Percentiles rank a stretch among this genome's conserved stretches.
Evolutionary conservation across 2,888 invertebrate species (phyloP).

Genomic region (Perizoma flavofasciatum): DNA sequence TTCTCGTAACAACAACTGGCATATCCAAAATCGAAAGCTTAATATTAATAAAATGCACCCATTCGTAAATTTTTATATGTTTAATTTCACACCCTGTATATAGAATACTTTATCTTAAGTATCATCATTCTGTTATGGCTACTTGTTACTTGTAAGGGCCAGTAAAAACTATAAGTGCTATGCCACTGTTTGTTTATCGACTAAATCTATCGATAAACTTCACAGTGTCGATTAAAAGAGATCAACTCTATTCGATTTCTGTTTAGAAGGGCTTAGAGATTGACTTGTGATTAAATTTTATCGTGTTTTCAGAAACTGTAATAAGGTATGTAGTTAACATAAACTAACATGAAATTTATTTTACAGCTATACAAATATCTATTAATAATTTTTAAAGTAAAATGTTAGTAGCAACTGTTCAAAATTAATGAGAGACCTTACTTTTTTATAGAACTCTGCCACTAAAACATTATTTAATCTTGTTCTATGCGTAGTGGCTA

Average conservation of each 20-base stretch:
- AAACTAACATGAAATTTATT: background rate
- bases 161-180: constrained; percentile 61
- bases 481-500: no score
- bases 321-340: constrained; percentile 7
- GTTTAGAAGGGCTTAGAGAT: constrained; percentile 39
- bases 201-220: constrained; percentile 40
- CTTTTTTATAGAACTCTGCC: no score
- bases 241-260: constrained; percentile 46
- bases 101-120: constrained; percentile 68
- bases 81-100: constrained; percentile 53
- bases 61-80: background rate
- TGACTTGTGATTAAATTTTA: constrained; percentile 52
- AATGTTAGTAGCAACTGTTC: no score
- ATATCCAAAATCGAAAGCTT: no score
- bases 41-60: no score
- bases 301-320: constrained; percentile 38
- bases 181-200: constrained; percentile 57
- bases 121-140: constrained; percentile 47
- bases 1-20: no score
- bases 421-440: no score
- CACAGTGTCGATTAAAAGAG: constrained; percentile 43
- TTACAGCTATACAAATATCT: no score
- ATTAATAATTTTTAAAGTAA: no score
- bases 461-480: no score
- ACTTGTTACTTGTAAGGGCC: constrained; percentile 42